These are phyloP conservation scores for Eupeodes corollae DNA, from an alignment of 1,140 invertebrate genomes.

Conservation along the genomic window DNA sequence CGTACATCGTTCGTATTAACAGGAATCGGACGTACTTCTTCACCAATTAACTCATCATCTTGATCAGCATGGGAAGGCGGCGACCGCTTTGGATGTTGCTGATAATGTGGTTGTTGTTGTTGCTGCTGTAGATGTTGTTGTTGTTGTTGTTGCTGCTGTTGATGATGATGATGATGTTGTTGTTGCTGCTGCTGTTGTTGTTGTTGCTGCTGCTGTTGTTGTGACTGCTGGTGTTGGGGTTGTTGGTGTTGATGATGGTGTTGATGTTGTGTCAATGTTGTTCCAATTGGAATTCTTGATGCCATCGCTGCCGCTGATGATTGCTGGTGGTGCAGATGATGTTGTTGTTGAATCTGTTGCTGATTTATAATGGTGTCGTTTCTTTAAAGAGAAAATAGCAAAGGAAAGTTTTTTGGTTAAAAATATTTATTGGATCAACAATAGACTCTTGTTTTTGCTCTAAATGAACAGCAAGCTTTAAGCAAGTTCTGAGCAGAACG, in stretches of 20 bases:
- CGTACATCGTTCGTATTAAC: slow-evolving; percentile 40
- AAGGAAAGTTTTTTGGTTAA: too few species aligned
- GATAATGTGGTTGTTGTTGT: neutral
- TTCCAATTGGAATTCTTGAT: neutral
- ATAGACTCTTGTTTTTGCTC: neutral
- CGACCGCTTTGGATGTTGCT: neutral
- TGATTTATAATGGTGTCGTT: neutral
- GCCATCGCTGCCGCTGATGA: neutral
- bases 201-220: slow-evolving; percentile 8
- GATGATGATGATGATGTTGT: slow-evolving; percentile 3
- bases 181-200: slow-evolving; percentile 1
- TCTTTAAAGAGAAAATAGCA: too few species aligned
- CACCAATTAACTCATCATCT: slow-evolving; percentile 33
- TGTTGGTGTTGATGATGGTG: slow-evolving; percentile 4
- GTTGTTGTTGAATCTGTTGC: neutral
- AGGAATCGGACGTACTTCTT: slow-evolving; percentile 34
- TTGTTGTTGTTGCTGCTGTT: slow-evolving; percentile 2
- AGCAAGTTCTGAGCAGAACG: too few species aligned
- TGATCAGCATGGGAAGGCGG: slow-evolving; percentile 5
- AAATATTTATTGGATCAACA: too few species aligned
- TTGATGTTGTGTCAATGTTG: slow-evolving; percentile 4
- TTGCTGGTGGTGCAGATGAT: neutral
- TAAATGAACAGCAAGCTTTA: neutral
- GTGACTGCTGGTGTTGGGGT: slow-evolving; percentile 10
- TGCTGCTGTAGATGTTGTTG: neutral